Percentiles rank a stretch among this genome's conserved stretches.
Evolutionary conservation across 2,113 vertebrate genomes (phyloP).

Genomic region (Oryzias curvinotus): DNA sequence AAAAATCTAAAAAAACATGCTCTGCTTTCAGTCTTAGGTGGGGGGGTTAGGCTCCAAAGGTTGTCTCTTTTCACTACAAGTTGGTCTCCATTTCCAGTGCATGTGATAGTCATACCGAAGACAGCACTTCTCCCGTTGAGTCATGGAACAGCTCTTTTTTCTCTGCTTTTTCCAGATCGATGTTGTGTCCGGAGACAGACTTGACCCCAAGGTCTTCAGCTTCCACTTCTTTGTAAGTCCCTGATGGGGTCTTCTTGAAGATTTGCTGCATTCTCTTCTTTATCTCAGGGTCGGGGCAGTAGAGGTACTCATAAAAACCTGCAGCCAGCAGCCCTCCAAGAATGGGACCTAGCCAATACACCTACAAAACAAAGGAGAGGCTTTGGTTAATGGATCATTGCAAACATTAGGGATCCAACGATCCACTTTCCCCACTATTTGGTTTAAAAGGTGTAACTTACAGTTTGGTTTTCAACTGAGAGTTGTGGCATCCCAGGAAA

Average conservation of each 20-base stretch:
- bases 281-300: slow-evolving; percentile 85
- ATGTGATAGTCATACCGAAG: slow-evolving; percentile 91
- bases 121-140: slow-evolving; percentile 82
- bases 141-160: slow-evolving; percentile 82
- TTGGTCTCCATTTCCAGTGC: slow-evolving; percentile 85
- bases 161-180: slow-evolving; percentile 80
- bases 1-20: slow-evolving; percentile 25
- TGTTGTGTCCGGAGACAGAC: slow-evolving; percentile 77
- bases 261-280: slow-evolving; percentile 83
- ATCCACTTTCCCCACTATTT: neutral
- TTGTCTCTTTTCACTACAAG: slow-evolving; percentile 61
- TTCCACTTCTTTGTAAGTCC: slow-evolving; percentile 86
- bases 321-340: slow-evolving; percentile 87
- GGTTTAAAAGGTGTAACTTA: neutral
- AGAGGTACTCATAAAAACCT: slow-evolving; percentile 89
- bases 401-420: neutral
- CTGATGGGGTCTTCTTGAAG: slow-evolving; percentile 79
- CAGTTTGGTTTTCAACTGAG: no score
- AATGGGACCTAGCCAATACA: slow-evolving; percentile 93
- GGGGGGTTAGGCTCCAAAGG: slow-evolving; percentile 3
- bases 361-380: slow-evolving; percentile 63
- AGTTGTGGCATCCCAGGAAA: no score
- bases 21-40: slow-evolving; percentile 22
- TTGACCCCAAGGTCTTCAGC: slow-evolving; percentile 81
- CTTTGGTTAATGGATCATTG: slow-evolving; percentile 10